A percentile compares a stretch with the other conserved stretches of the same genome.
These are phyloP conservation scores for Meiosimyza platycephala DNA, from an alignment of 2,888 invertebrate species.

Conservation along the genomic window DNA sequence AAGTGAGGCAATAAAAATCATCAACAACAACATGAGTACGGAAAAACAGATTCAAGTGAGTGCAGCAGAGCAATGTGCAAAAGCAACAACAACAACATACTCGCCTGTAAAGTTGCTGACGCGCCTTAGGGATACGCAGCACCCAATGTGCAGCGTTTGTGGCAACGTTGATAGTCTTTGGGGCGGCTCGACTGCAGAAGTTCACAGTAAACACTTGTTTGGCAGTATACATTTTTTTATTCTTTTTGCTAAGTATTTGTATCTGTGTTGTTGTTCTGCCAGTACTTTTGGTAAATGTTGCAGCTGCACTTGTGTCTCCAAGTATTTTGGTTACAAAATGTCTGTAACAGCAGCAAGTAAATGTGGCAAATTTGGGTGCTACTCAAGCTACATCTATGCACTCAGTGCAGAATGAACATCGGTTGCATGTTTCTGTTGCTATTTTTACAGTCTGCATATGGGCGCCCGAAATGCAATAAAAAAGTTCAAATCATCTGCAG, in stretches of 20 bases:
- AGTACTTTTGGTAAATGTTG: slow-evolving; percentile 5
- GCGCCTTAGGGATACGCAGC: slow-evolving; percentile 29
- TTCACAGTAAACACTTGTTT: slow-evolving; percentile 25
- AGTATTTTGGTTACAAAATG: slow-evolving; percentile 3
- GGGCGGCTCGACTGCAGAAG: background rate
- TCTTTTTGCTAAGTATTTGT: slow-evolving; percentile 26
- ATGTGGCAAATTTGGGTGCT: too few species aligned
- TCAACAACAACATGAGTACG: background rate
- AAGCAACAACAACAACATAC: slow-evolving; percentile 9
- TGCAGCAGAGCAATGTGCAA: background rate
- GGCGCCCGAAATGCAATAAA: slow-evolving; percentile 18
- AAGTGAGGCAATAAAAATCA: background rate
- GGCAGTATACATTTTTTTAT: slow-evolving; percentile 9
- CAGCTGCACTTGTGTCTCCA: slow-evolving; percentile 17
- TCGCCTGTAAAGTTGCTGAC: slow-evolving; percentile 20
- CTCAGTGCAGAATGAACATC: slow-evolving; percentile 8
- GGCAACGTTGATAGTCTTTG: background rate
- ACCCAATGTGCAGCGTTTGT: background rate
- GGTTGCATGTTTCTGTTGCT: slow-evolving; percentile 47
- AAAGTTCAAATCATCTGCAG: slow-evolving; percentile 40
- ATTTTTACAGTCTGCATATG: slow-evolving; percentile 41
- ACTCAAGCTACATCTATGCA: background rate
- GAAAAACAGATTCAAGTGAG: background rate
- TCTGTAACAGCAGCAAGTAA: too few species aligned
- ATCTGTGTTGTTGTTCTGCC: slow-evolving; percentile 23